These are phyloP conservation scores for Nerophis lumbriciformis DNA, from an alignment of 2,113 vertebrate genomes.

Conservation along the genomic window DNA sequence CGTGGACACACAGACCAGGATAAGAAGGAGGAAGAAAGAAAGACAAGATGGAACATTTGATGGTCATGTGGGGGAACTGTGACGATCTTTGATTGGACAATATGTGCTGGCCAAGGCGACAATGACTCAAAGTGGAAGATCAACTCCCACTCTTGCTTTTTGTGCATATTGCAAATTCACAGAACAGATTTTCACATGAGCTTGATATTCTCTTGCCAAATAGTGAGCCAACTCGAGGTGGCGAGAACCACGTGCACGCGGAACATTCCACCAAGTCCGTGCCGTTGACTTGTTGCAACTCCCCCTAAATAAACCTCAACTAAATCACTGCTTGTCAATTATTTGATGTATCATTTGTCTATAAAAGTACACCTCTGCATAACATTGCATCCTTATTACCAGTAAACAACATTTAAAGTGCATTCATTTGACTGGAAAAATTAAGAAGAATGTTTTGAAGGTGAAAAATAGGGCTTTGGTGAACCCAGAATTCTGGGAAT, in stretches of 20 bases:
- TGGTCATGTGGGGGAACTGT: not conserved
- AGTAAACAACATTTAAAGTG: too few species aligned
- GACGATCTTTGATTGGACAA: not conserved
- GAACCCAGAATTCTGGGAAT: too few species aligned
- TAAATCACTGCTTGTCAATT: too few species aligned
- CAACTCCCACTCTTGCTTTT: slow-evolving; percentile 10
- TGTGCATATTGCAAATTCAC: slow-evolving; percentile 6
- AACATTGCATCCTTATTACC: too few species aligned
- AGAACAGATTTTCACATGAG: slow-evolving; percentile 10
- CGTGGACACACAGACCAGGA: slow-evolving; percentile 21
- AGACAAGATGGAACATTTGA: not conserved
- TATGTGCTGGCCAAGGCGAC: slow-evolving; percentile 1
- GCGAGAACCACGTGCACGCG: slow-evolving; percentile 7
- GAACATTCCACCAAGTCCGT: slow-evolving; percentile 1
- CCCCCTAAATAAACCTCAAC: too few species aligned
- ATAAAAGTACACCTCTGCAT: too few species aligned
- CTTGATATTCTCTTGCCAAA: slow-evolving; percentile 4
- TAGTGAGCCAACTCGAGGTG: slow-evolving; percentile 5
- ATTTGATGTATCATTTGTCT: too few species aligned
- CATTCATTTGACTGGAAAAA: too few species aligned
- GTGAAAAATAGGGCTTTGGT: too few species aligned
- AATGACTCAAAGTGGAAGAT: slow-evolving; percentile 6
- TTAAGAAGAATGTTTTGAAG: too few species aligned
- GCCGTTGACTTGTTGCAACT: too few species aligned
- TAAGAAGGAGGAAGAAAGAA: not conserved